Base-by-base conservation (phyloP, 2,797 vertebrate species). In the Micromesistius poutassou region DNA sequence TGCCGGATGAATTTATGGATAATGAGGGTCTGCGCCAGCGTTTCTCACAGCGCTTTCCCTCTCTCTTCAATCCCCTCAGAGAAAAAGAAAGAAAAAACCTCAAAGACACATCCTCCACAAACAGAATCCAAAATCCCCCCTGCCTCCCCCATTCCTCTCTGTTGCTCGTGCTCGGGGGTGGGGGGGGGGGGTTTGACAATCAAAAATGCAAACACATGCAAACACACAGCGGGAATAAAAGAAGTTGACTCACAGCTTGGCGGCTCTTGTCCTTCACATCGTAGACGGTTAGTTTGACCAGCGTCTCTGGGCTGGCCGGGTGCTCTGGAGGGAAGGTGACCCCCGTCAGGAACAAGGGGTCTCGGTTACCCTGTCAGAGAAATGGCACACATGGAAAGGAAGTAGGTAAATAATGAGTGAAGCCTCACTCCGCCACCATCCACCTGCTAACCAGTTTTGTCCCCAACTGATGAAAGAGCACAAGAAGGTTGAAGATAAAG, bases 311-410 rank as follows among this genome's bases (percentile, higher is more conserved):
- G 92, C 94, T 96, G 87, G 96, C 94, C 83, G 96, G 96, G 85
- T 96, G 96, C 79, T 97, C 96, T 30, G 96, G 93, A 71, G 97
- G 96, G 93, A 98, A 96, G 83, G 96, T 96, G 94, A 97, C 95
- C 85, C 97, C 97, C 70, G 97, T 98, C 94, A 99, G 85, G 91
- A 98, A 99, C 90, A 98, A 93, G 72, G 97, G 97, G 91, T 98
- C 96, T 92, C 95, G 97, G 94, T 95, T 98, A 84, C 96, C 96
- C 97, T 98, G 95, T 88, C 85, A 91, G 2, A 86, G 74, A 89
- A 78, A 85, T 84, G 82, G 73, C 81, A 89, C 79, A 78, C 76
- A 84, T 38, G 85, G 73, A 87, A 80, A 72, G 55, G 55, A n/a
- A 62, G 55, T 8, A 62, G 55, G 55, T 25, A 28, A 13, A 68